Base-by-base conservation (phyloP, 2,797 vertebrate genomes). In the Phrynocephalus vlangalii region DNA sequence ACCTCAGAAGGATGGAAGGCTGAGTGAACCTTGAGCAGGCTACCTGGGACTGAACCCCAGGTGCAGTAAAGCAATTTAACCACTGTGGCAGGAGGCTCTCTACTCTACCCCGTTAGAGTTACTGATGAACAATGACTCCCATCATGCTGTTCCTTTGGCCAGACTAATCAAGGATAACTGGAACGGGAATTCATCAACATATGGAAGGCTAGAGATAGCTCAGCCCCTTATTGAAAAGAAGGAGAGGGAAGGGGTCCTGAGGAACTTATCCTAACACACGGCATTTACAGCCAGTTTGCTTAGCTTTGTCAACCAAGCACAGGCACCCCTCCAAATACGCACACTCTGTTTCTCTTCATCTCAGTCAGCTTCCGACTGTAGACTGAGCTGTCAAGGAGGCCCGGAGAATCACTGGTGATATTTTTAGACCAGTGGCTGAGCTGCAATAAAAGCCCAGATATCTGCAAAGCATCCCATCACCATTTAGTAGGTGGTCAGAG, bases 301-400 rank as follows among this genome's bases (percentile, higher is more conserved):
- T 60, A 77, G 84, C 73, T 85, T 87, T 68, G 85, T 38, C 52
- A 56, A 26, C 73, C 28, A 78, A 73, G n/a, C 81, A 73, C 83
- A 60, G 44, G 81, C 28, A 26, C 66, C 26, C 71, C 70, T 63
- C 5, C 11, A 83, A 63, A 71, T 75, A 75, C 38, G 71, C 68
- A 60, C 22, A 78, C 50, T 48, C 33, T 86, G 81, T 63, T 83
- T 26, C 66, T 48, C 73, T 38, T 7, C 38, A 20, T 75, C 82
- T 83, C 66, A 18, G 3, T 44, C 71, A 28, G 30, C 28, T 63
- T 30, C 83, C 70, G 20, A 18, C 33, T 75, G 16, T 22, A 20
- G 30, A 26, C 67, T 13, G 71, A n/a, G 15, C 33, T n/a, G 81
- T 63, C 80, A 28, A 70, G 52, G 30, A n/a, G 30, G 10, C 38